Percentiles rank a stretch among this genome's conserved stretches.
phyloP scores from a whole-genome alignment of 92 coral and sea anemone genomes.

The Metridium senile region DNA sequence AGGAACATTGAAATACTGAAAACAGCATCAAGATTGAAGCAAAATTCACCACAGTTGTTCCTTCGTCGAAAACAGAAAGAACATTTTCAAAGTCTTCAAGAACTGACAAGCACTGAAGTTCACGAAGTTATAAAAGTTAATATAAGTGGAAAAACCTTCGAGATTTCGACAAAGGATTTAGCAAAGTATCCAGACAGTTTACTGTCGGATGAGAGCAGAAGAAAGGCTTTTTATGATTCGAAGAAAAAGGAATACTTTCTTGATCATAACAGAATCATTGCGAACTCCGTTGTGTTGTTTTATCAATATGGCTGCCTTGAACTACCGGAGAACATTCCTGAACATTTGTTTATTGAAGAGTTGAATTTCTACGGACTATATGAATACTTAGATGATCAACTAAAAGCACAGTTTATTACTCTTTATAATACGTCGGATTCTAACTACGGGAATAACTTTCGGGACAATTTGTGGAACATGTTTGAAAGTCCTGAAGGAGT shows the following conservation, averaged over 20 bases:
- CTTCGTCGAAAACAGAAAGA: not conserved
- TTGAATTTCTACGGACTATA: constrained; percentile 55
- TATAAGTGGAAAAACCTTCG: constrained; percentile 56
- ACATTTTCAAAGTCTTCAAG: not conserved
- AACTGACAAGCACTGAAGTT: no score
- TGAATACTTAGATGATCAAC: constrained; percentile 27
- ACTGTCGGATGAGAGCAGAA: constrained; percentile 28
- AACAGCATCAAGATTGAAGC: not conserved
- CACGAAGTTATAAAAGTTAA: constrained; percentile 32
- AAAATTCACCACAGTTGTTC: not conserved
- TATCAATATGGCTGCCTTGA: constrained; percentile 32
- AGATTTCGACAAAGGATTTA: constrained; percentile 24
- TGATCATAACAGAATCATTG: constrained; percentile 57
- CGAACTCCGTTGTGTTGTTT: constrained; percentile 42
- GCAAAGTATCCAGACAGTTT: constrained; percentile 52
- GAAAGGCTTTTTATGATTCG: constrained; percentile 42
- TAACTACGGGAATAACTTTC: constrained; percentile 20
- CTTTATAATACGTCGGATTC: not conserved
- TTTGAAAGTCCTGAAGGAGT: constrained; percentile 2
- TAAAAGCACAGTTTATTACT: constrained; percentile 19
- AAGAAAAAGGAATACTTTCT: constrained; percentile 51
- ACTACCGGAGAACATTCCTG: constrained; percentile 52
- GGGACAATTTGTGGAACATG: constrained; percentile 1
- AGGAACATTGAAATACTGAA: not conserved
- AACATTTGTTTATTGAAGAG: constrained; percentile 57